Base-by-base conservation (phyloP, 2,888 invertebrate species). In the Alentia gelatinosa region DNA sequence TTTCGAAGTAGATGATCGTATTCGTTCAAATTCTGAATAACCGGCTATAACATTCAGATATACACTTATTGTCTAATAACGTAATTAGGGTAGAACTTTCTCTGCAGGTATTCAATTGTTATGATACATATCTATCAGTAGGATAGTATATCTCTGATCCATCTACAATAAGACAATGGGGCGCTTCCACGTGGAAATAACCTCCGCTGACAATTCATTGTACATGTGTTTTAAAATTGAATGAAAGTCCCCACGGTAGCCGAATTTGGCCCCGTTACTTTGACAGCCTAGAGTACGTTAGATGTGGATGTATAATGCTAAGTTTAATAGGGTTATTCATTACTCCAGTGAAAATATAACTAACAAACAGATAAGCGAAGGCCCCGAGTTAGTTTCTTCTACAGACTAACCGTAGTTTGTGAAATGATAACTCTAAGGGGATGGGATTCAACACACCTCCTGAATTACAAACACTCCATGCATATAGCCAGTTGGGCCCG, bases 101-200 rank as follows among this genome's bases (percentile, higher is more conserved):
- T 86, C 86, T 86, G 86, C 86, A 86, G 86, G 86, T 47, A 50
- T 86, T 86, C 86, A 39, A 39, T 79, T 63, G 63, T 9, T 79
- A 79, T 79, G 79, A 37, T 79, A 37, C 37, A 79, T 9, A 68
- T 79, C 33, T 79, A 35, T 79, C 12, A 12, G 19, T n/a, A 79
- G 35, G 35, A 74, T 74, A 23, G 23, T 74, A 74, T 19, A 79
- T 79, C 79, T 79, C 39, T 33, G 39, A 79, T 79, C 23, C 37
- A 37, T 39, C 79, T 79, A 79, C 35, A 79, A 74, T 12, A 15
- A 26, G 74, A 33, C 4, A 74, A 74, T 30, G 26, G n/a, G 26
- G 26, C 19, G n/a, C 19, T 47, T 56, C 56, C n/a, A 56, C n/a
- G 23, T 56, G 56, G 56, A 56, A 1, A 19, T 56, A 56, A 56